Evolutionary conservation across 2,797 vertebrate species (phyloP), one percentile per base, ranked within the genome.

Genomic region (Liparis tanakae): DNA sequence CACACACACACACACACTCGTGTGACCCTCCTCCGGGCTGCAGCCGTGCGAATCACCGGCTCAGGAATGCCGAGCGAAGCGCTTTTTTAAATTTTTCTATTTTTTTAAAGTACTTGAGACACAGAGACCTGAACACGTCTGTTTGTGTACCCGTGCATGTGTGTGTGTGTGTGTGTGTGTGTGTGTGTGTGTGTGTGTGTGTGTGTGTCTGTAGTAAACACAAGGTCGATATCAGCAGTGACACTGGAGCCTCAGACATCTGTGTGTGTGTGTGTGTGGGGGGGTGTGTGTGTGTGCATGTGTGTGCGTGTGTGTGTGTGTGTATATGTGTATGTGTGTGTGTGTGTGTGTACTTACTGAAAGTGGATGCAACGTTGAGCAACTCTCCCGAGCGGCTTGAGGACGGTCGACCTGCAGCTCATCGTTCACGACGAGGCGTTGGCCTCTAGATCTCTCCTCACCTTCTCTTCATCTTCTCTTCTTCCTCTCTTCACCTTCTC

Each of bases 361-460:
- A 73, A 71, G 65, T 56, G 54, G 51, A 43, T 60, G 4, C 59
- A 56, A 10, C 54, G 12, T 73, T 13, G 14, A 65, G 57, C 8
- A 46, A 54, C 74, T 41, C 50, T 39, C 54, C 14, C 44, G 59
- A 61, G 53, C 63, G 20, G 20, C 70, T 72, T 58, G 34, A 25
- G 15, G 46, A 68, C 73, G 63, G 33, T 46, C 57, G 30, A 62
- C 63, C 72, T 66, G 63, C 58, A 43, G 59, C 70, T 89, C 84
- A 70, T 48, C 63, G 63, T 85, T 81, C 69, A 86, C 77, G 62
- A 81, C 70, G 18, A 34, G 77, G 75, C 78, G 81, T 85, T 78
- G 67, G 70, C 81, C 87, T 66, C 85, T 85, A 88, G 88, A 88
- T 86, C 44, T 51, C 57, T 17, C 51, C 14, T 18, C 25, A 13